Evolutionary conservation across 2,113 vertebrate species (phyloP), one percentile per base, ranked within the genome.

Genomic region (Gasterosteus aculeatus): DNA sequence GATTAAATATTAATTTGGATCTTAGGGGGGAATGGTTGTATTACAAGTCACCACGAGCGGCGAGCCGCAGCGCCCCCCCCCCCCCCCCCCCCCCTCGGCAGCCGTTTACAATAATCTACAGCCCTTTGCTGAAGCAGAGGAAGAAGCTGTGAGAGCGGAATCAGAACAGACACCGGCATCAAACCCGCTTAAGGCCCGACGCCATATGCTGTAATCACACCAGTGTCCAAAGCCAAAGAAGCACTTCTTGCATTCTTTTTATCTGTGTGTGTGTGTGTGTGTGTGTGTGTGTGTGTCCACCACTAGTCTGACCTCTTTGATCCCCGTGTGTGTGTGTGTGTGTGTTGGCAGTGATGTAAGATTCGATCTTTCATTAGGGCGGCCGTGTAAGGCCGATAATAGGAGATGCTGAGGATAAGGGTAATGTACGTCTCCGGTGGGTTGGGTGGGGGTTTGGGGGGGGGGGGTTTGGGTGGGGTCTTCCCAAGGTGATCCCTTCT

Each of bases 1-100:
- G 85, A 90, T 94, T 91, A 85, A 91, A 92, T 85, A 88, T 93
- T 93, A 92, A 94, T 93, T 88, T 77, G 89, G 89, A 86, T 92
- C 88, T 91, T 91, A 88, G 91, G 89, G 85, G 76, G 87, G 33
- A 90, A 90, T 72, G 81, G 91, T 92, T 92, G 92, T 93, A 92
- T 86, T 91, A 94, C 92, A 93, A 92, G 91, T 92, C 88, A 92
- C 90, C 78, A 75, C 42, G 22, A 92, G 92, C 89, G n/a, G 47
- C 54, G 46, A 46, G 78, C 65, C 74, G 70, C 77, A 1, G 22
- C 22, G 22, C 22, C 22, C 86, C 83, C 85, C 83, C 77, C 86
- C 85, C 83, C 77, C 86, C n/a, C n/a, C 22, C 22, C 86, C 83
- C 85, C 83, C 77, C 86, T 84, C 81, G 7, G 83, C 81, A 72